These are phyloP conservation scores for Avahi laniger DNA, from an alignment of 2,797 vertebrate genomes.

Conservation along the genomic window DNA sequence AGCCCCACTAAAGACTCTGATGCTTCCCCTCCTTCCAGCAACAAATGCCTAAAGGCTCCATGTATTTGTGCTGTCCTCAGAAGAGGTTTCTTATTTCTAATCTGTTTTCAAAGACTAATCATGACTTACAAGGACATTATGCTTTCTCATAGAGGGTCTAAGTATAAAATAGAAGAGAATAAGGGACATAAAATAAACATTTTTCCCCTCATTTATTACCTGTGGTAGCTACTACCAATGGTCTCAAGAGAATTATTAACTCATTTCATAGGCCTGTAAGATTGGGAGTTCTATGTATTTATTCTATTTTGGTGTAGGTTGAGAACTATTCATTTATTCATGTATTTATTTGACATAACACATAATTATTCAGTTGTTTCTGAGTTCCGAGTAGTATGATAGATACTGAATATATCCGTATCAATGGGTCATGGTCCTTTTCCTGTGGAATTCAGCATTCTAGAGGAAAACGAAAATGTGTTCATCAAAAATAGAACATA, in stretches of 20 bases:
- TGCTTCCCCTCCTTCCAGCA: background rate
- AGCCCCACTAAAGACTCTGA: background rate
- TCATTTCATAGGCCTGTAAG: background rate
- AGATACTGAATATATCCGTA: background rate
- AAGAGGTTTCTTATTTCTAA: slow-evolving; percentile 14
- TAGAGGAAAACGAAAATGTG: background rate
- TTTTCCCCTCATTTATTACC: background rate
- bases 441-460: background rate
- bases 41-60: background rate
- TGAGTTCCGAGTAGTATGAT: background rate
- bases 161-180: background rate
- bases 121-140: background rate
- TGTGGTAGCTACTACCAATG: background rate
- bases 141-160: background rate
- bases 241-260: background rate
- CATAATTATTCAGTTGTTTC: background rate
- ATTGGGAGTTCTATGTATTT: background rate
- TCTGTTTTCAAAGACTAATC: background rate
- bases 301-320: background rate
- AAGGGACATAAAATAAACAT: background rate
- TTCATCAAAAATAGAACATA: background rate
- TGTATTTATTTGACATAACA: background rate
- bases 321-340: background rate
- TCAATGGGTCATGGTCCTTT: background rate
- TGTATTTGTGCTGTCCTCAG: background rate